Evolutionary conservation across 2,113 vertebrate species (phyloP), one percentile per base, ranked within the genome.

Genomic region (Haplotaxodon microlepis): DNA sequence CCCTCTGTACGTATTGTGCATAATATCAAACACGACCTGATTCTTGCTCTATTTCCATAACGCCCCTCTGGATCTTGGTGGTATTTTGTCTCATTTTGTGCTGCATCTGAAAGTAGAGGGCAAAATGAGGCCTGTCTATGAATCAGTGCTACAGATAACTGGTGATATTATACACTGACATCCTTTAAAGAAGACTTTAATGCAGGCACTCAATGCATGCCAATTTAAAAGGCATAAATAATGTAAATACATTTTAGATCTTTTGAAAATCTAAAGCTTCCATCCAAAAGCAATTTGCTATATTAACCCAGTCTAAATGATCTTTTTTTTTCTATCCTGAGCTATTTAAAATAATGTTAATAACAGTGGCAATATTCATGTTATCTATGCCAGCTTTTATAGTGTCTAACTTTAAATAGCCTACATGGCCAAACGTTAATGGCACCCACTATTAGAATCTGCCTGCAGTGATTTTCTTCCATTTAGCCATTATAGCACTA

Each of bases 21-120:
- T 95, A 95, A 94, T 94, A 89, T 94, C 88, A 90, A 88, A 92
- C 90, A 85, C 93, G 94, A 95, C 95, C 95, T 91, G 92, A 85
- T 95, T 96, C 86, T 83, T 88, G 54, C 79, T 53, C 29, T 54
- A 94, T 92, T 92, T 92, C 85, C 92, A 92, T 87, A 90, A 76
- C 12, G 53, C 86, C 94, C 93, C 93, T 92, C 79, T 93, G 91
- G 93, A 93, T 89, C 89, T 87, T 54, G n/a, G 16, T 85, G 88
- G 87, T 89, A 87, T 94, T 96, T 96, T 93, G 89, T 94, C 89
- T 87, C 80, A 63, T 90, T 93, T 90, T 90, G 86, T 87, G 83
- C 59, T 83, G 71, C 61, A 66, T 93, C 91, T 90, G 53, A 93
- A 94, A 90, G 85, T 73, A 87, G 71, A 83, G 63, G 83, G 36